Evolutionary conservation across 2,113 vertebrate genomes (phyloP).

Genomic region (Tamias sibiricus): DNA sequence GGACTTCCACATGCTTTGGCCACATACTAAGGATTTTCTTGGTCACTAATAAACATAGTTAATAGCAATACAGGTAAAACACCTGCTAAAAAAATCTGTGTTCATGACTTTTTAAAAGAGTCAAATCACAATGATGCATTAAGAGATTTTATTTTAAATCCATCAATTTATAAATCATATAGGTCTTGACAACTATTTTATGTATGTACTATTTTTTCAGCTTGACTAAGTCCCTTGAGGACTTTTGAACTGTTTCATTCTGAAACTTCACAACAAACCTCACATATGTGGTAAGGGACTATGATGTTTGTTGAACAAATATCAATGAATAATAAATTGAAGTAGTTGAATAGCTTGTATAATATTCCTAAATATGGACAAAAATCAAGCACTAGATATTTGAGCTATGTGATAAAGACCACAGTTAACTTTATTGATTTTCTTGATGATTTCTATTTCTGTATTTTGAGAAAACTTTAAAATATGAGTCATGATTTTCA

Average conservation of each 20-base stretch:
- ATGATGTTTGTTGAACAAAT: neutral
- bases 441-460: neutral
- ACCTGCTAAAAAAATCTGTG: neutral
- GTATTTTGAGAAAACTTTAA: neutral
- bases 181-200: neutral
- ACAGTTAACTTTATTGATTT: neutral
- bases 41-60: neutral
- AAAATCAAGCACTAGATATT: neutral
- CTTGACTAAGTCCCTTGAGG: neutral
- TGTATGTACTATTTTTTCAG: neutral
- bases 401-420: neutral
- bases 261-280: neutral
- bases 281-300: neutral
- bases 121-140: neutral
- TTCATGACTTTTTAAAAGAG: neutral
- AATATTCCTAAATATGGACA: neutral
- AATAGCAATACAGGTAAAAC: neutral
- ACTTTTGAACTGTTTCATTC: neutral
- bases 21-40: neutral
- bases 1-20: neutral
- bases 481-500: neutral
- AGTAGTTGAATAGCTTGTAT: neutral
- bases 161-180: neutral
- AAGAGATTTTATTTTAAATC: neutral
- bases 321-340: neutral